phyloP scores from a whole-genome alignment of 2,797 vertebrate species.

The Alauda arvensis region DNA sequence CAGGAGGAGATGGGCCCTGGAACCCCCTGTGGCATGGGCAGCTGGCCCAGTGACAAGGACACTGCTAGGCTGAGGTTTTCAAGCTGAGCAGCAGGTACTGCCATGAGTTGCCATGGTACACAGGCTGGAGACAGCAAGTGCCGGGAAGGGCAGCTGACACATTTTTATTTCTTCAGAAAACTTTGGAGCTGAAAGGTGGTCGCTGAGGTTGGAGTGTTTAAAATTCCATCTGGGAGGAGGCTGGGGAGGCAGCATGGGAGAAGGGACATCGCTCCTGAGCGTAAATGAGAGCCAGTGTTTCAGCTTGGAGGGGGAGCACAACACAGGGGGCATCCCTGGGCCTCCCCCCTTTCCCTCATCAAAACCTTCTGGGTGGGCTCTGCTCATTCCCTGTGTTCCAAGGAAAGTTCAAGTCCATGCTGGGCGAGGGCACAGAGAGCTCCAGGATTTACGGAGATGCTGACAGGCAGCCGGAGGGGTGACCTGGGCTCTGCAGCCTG shows the following conservation, averaged over 20 bases:
- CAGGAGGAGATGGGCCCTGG: not conserved
- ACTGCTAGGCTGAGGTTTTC: not conserved
- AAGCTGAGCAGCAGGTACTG: not conserved
- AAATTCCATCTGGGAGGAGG: constrained; percentile 10
- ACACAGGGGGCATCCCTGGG: not conserved
- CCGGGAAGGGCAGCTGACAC: not conserved
- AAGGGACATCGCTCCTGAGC: not conserved
- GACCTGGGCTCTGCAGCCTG: not conserved
- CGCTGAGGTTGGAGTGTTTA: not conserved
- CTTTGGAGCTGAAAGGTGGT: constrained; percentile 27
- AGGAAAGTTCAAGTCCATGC: not conserved
- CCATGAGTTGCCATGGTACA: not conserved
- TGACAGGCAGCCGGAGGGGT: not conserved
- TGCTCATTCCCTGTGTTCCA: not conserved
- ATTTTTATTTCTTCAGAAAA: constrained; percentile 42
- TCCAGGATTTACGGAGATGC: not conserved
- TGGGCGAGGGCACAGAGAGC: not conserved
- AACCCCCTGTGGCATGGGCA: not conserved
- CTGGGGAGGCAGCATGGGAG: not conserved
- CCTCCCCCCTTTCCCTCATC: not conserved
- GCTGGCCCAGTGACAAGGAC: not conserved
- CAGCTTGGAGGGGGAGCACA: not conserved
- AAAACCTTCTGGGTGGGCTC: constrained; percentile 53
- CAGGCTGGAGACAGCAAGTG: not conserved
- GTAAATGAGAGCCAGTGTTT: not conserved